Percentiles rank a stretch among this genome's conserved stretches.
These are phyloP conservation scores for Lethocerus indicus DNA, from an alignment of 1,140 invertebrate species.

Conservation along the genomic window DNA sequence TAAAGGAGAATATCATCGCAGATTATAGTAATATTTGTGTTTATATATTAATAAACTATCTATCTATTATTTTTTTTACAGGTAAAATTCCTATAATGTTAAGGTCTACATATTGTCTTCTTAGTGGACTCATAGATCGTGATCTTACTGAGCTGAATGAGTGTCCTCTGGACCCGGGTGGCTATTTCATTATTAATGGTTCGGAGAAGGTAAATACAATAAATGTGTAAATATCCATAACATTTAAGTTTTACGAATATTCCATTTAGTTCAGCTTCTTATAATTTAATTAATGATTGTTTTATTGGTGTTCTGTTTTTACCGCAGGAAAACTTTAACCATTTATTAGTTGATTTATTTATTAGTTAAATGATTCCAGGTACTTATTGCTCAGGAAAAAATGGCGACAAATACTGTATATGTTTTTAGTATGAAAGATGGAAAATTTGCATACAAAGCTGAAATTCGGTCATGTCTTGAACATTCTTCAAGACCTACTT, in stretches of 20 bases:
- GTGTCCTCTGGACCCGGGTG: slow-evolving; percentile 94
- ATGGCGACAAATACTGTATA: slow-evolving; percentile 99
- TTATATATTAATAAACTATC: slow-evolving; percentile 1
- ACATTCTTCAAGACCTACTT: slow-evolving; percentile 81
- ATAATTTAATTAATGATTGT: too few relatives aligned
- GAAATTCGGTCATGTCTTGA: slow-evolving; percentile 94
- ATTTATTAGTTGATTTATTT: not conserved
- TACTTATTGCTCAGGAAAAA: slow-evolving; percentile 95
- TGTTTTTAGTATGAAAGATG: slow-evolving; percentile 96
- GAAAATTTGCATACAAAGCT: slow-evolving; percentile 94
- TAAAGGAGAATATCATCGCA: too few relatives aligned
- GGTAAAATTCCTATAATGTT: slow-evolving; percentile 98
- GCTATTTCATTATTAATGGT: slow-evolving; percentile 92
- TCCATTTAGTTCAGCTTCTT: not conserved
- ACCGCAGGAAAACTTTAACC: too few relatives aligned
- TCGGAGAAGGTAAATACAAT: slow-evolving; percentile 64
- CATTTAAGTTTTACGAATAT: not conserved
- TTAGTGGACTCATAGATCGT: slow-evolving; percentile 87
- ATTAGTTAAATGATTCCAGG: slow-evolving; percentile 24
- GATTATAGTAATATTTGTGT: not conserved
- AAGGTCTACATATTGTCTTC: slow-evolving; percentile 86
- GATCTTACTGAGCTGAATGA: slow-evolving; percentile 98
- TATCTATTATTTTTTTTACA: slow-evolving; percentile 17
- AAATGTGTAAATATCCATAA: not conserved
- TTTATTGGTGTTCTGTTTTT: too few relatives aligned